A percentile compares a stretch with the other conserved stretches of the same genome.
phyloP scores from a whole-genome alignment of 2,113 vertebrate species.

The Neodon shergylaensis region DNA sequence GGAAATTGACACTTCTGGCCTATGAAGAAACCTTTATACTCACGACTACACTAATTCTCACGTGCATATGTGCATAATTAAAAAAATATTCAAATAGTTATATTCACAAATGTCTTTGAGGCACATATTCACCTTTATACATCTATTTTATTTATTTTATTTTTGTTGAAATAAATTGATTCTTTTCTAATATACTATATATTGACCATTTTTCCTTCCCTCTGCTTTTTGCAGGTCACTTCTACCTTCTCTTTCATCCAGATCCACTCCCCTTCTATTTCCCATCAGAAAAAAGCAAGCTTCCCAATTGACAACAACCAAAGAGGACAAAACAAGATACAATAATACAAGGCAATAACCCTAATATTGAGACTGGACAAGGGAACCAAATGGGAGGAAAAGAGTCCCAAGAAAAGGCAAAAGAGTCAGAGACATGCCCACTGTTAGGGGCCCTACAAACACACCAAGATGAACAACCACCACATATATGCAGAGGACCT shows the following conservation, averaged over 20 bases:
- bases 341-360: not conserved
- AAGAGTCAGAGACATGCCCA: not conserved
- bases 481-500: not conserved
- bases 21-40: not conserved
- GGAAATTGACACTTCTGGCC: not conserved
- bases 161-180: not conserved
- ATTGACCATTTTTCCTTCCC: not conserved
- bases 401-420: not conserved
- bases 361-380: not conserved
- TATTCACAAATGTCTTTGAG: not conserved
- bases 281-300: not conserved
- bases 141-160: not conserved
- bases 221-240: not conserved
- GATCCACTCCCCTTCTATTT: not conserved
- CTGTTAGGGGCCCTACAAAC: not conserved
- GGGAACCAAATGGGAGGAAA: not conserved
- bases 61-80: not conserved
- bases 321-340: not conserved
- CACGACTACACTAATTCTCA: not conserved
- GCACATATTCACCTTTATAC: not conserved
- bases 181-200: not conserved
- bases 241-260: not conserved
- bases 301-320: not conserved
- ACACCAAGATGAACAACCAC: not conserved
- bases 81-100: not conserved